A percentile compares a stretch with the other conserved stretches of the same genome.
Evolutionary conservation across 2,888 invertebrate species (phyloP).

Genomic region (Hypsopygia costalis): DNA sequence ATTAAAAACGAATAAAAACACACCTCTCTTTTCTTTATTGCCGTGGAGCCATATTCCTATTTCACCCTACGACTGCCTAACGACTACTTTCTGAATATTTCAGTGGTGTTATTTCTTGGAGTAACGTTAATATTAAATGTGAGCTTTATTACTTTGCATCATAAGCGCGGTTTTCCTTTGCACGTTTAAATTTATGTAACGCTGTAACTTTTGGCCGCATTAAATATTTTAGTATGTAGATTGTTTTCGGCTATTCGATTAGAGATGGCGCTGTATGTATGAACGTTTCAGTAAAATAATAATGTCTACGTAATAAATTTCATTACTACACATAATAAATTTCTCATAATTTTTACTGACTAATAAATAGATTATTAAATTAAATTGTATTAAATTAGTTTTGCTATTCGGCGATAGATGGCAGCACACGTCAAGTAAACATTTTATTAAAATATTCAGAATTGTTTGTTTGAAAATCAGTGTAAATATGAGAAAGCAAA

Average conservation of each 20-base stretch:
- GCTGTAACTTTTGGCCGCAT: constrained; percentile 54
- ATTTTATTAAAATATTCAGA: too few species aligned
- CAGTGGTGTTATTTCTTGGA: constrained; percentile 48
- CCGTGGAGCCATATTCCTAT: constrained; percentile 42
- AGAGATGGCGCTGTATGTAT: constrained; percentile 29
- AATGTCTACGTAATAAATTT: too few species aligned
- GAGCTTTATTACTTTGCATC: constrained; percentile 20
- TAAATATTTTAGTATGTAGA: constrained; percentile 54
- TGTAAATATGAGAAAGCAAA: too few species aligned
- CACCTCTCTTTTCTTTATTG: constrained; percentile 25
- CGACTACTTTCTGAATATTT: constrained; percentile 54
- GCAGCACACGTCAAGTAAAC: constrained; percentile 12
- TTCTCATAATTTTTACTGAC: too few species aligned
- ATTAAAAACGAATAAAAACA: constrained; percentile 32
- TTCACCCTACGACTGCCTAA: constrained; percentile 31
- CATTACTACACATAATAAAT: too few species aligned
- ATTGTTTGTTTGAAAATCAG: too few species aligned
- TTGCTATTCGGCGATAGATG: constrained; percentile 36
- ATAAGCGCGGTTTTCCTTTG: constrained; percentile 35
- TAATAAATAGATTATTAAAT: too few species aligned
- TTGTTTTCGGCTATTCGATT: constrained; percentile 25
- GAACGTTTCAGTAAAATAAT: background rate
- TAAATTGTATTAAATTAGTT: constrained; percentile 11
- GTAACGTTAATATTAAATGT: constrained; percentile 24
- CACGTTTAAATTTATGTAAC: constrained; percentile 39